Percentiles rank a stretch among this genome's conserved stretches.
These are phyloP conservation scores for Chrysaora quinquecirrha DNA, from an alignment of 30 jellyfish, hydroid and myxozoan species.

Conservation along the genomic window DNA sequence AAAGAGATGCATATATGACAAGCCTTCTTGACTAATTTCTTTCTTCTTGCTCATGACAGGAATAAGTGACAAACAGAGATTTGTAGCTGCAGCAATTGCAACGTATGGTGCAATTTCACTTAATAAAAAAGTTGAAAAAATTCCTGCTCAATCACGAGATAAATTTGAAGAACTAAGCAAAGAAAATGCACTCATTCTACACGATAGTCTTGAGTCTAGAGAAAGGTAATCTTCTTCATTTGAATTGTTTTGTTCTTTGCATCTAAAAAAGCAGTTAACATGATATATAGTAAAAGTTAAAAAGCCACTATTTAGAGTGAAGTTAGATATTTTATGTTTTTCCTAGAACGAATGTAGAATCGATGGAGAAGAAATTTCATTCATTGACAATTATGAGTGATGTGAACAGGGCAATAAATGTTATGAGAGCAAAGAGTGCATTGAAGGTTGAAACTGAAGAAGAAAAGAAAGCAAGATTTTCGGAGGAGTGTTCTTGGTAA, in stretches of 20 bases:
- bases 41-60: too few species aligned
- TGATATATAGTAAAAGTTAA: too few species aligned
- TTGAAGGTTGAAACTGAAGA: slow-evolving; percentile 60
- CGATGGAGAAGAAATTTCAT: slow-evolving; percentile 70
- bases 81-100: slow-evolving; percentile 41
- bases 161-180: slow-evolving; percentile 54
- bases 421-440: slow-evolving; percentile 60
- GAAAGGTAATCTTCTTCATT: slow-evolving; percentile 55
- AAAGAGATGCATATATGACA: too few species aligned
- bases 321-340: background rate
- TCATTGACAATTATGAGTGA: slow-evolving; percentile 68
- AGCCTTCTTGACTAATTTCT: too few species aligned
- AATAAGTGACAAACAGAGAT: background rate
- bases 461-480: slow-evolving; percentile 69
- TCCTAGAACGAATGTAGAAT: slow-evolving; percentile 46
- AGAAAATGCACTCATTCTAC: slow-evolving; percentile 69
- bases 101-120: slow-evolving; percentile 30
- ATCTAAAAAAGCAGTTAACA: too few species aligned
- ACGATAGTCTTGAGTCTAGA: slow-evolving; percentile 67
- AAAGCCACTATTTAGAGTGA: too few species aligned
- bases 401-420: slow-evolving; percentile 54
- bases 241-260: background rate
- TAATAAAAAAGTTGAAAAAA: slow-evolving; percentile 19
- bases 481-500: slow-evolving; percentile 73
- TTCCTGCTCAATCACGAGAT: slow-evolving; percentile 40